Evolutionary conservation across 2,888 invertebrate genomes (phyloP).

Genomic region (Argyresthia albistria): DNA sequence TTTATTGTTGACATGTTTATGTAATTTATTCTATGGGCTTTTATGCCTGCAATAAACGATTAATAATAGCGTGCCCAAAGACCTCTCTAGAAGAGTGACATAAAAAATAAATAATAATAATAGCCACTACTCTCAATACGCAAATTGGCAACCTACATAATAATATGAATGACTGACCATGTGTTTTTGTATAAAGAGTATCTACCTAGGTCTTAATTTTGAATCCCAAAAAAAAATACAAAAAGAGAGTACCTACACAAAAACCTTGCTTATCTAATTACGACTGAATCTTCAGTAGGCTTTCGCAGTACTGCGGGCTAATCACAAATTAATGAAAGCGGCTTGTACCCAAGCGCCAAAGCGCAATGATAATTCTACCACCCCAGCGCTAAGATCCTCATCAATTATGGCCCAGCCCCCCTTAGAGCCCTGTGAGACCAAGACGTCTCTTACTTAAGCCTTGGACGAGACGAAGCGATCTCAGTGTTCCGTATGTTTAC

Average conservation of each 20-base stretch:
- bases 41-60: no score
- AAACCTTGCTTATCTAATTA: conserved; percentile 65
- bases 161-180: no score
- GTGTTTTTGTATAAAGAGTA: no score
- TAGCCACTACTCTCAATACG: no score
- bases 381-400: conserved; percentile 70
- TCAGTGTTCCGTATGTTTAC: background rate
- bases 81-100: no score
- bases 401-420: conserved; percentile 66
- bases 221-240: background rate
- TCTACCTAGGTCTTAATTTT: no score
- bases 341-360: conserved; percentile 54
- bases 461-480: background rate
- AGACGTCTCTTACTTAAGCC: conserved; percentile 2
- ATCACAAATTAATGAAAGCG: conserved; percentile 66
- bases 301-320: conserved; percentile 45
- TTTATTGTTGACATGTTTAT: no score
- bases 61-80: no score
- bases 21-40: no score
- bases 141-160: no score
- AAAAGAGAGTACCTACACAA: background rate
- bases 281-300: conserved; percentile 50
- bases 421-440: conserved; percentile 21
- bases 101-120: no score
- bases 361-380: conserved; percentile 62